Conservation (phyloP, 2,113 vertebrate genomes). For the Oreamnos americanus region DNA sequence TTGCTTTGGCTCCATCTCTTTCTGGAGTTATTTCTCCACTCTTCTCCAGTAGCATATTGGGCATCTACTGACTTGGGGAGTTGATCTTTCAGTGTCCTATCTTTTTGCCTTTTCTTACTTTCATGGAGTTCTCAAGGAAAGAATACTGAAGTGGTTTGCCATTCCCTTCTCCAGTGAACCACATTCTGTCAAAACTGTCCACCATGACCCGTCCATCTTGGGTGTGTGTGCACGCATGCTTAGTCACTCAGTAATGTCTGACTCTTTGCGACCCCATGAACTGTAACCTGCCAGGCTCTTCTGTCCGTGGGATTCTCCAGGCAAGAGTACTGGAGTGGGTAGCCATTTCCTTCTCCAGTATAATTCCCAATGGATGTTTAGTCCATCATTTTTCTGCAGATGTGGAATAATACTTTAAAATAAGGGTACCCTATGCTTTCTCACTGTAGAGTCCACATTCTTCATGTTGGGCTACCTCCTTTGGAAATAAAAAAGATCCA, state of each 20-base stretch:
- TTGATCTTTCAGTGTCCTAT: background rate
- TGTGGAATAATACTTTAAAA: background rate
- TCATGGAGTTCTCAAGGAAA: background rate
- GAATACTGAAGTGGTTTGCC: background rate
- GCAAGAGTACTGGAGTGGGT: background rate
- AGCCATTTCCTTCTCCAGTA: background rate
- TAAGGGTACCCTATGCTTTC: background rate
- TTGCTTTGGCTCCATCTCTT: background rate
- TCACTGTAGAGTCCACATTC: background rate
- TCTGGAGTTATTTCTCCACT: background rate
- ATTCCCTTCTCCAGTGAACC: background rate
- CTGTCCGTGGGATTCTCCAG: background rate
- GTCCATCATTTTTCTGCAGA: background rate
- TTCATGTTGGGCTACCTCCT: background rate
- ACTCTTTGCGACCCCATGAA: background rate
- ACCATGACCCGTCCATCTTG: background rate
- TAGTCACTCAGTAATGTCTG: background rate
- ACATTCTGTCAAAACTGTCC: background rate
- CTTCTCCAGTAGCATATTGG: background rate
- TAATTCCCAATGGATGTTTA: background rate
- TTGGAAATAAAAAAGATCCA: background rate
- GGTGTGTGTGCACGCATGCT: rapidly evolving
- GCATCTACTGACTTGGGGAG: background rate
- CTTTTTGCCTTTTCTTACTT: background rate
- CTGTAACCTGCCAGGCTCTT: background rate